Evolutionary conservation across 2,888 invertebrate species (phyloP), one percentile per base, ranked within the genome.

Genomic region (Pediacus dermestoides): DNA sequence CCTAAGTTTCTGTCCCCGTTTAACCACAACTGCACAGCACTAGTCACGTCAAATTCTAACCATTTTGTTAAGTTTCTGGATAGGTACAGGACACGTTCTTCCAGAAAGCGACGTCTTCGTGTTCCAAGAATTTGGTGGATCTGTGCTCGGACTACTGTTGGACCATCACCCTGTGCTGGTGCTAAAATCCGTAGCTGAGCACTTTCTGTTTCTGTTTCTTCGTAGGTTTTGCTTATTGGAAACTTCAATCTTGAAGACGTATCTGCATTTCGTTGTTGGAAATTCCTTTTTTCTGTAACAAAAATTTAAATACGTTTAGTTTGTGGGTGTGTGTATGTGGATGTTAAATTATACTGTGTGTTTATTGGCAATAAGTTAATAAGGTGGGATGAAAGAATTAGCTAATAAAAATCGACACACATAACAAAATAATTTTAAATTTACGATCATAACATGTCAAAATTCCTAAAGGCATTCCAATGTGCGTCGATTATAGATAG

Each of bases 11-110:
- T 61, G 10, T 64, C 64, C 14, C 67, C 70, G 6, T 65, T 65
- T 15, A 67, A 70, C 75, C 78, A 77, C 34, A 63, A 60, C 37
- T 61, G 59, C 32, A 74, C 71, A 1, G 74, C 75, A 48, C 68
- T 66, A 6, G 76, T 76, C 2, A 78, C 70, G 56, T 81, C 81
- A 38, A 80, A 70, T 37, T 80, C 78, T 25, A 77, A 63, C 81
- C 81, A 81, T 46, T 75, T 75, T 2, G 75, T 70, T 22, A 63
- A 58, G 26, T 57, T 46, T 38, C 50, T 42, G 31, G 64, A 53
- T 55, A 69, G 46, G 57, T 71, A 59, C 53, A 73, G 53, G 18
- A 52, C 60, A 34, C 60, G 57, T 36, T 68, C 64, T 16, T 64
- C 60, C 30, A 74, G 48, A 9, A 72, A 57, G 21, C 64, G 58